These are phyloP conservation scores for Chloromyia formosa DNA, from an alignment of 2,888 invertebrate species.

Conservation along the genomic window DNA sequence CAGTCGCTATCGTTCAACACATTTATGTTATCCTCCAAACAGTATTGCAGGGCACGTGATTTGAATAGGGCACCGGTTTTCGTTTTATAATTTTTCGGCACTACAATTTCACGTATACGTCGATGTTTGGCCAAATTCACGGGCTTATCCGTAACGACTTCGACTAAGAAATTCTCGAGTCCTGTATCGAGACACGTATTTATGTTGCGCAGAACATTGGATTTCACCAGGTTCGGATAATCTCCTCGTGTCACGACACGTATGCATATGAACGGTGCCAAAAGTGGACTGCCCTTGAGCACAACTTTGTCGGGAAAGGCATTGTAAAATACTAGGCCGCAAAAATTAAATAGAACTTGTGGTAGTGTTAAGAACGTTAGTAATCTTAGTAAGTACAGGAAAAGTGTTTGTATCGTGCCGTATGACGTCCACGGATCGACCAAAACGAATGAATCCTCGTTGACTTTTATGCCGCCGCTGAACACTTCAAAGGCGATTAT, in stretches of 20 bases:
- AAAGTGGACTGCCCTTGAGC: conserved; percentile 86
- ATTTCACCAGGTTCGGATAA: conserved; percentile 88
- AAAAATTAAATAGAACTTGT: conserved; percentile 83
- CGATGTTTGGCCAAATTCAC: conserved; percentile 80
- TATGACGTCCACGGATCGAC: conserved; percentile 86
- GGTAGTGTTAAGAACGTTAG: conserved; percentile 87
- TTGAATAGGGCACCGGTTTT: conserved; percentile 94
- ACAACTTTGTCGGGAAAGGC: conserved; percentile 93
- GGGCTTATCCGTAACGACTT: conserved; percentile 93
- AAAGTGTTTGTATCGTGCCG: conserved; percentile 77
- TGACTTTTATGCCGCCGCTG: conserved; percentile 71
- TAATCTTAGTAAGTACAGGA: conserved; percentile 80
- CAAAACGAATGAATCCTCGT: conserved; percentile 65
- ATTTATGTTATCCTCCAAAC: conserved; percentile 90
- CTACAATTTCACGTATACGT: conserved; percentile 86
- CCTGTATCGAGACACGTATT: conserved; percentile 88
- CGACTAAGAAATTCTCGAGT: conserved; percentile 93
- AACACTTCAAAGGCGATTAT: conserved; percentile 78
- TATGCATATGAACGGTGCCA: conserved; percentile 94
- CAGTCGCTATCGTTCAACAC: conserved; percentile 87
- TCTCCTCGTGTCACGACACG: conserved; percentile 94
- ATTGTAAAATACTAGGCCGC: conserved; percentile 88
- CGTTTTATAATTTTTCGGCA: conserved; percentile 85
- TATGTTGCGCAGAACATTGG: conserved; percentile 87
- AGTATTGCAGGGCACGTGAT: conserved; percentile 93